Evolutionary conservation across 2,797 vertebrate genomes (phyloP).

Genomic region (Remorina albescens): DNA sequence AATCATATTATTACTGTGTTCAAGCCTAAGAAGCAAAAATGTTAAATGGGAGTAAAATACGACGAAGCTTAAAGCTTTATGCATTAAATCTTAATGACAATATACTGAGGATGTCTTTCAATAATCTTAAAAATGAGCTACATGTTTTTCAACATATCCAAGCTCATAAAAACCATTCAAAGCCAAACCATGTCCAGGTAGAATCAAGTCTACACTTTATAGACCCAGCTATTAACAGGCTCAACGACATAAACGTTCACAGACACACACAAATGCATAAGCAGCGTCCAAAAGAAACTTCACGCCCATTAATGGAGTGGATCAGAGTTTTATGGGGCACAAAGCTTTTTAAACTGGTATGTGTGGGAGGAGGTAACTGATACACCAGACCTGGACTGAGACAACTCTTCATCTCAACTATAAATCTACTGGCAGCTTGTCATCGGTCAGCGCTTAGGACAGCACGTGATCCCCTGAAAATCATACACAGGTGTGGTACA

Average conservation of each 20-base stretch:
- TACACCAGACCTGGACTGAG: constrained; percentile 72
- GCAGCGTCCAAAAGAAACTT: constrained; percentile 51
- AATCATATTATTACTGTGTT: constrained; percentile 23
- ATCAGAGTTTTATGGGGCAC: constrained; percentile 78
- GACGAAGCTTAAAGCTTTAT: constrained; percentile 15
- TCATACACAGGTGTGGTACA: constrained; percentile 79
- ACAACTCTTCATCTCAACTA: constrained; percentile 70
- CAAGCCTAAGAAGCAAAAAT: constrained; percentile 19
- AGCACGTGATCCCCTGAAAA: constrained; percentile 78
- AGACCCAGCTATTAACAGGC: constrained; percentile 49
- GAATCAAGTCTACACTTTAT: constrained; percentile 60
- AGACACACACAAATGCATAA: constrained; percentile 11
- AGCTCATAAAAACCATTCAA: constrained; percentile 61
- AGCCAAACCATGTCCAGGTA: constrained; percentile 44
- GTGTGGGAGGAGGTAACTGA: constrained; percentile 77
- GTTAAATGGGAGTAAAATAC: constrained; percentile 38
- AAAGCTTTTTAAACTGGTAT: constrained; percentile 71
- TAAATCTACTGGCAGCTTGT: constrained; percentile 83
- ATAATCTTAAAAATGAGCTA: constrained; percentile 64
- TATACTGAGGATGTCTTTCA: constrained; percentile 58
- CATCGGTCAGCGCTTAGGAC: constrained; percentile 71
- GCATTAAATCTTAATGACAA: constrained; percentile 61
- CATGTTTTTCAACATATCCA: constrained; percentile 42
- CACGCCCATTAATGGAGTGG: constrained; percentile 70
- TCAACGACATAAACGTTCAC: constrained; percentile 22